Conservation (phyloP, 2,888 invertebrate genomes). For the Pollenia griseotomentosa region DNA sequence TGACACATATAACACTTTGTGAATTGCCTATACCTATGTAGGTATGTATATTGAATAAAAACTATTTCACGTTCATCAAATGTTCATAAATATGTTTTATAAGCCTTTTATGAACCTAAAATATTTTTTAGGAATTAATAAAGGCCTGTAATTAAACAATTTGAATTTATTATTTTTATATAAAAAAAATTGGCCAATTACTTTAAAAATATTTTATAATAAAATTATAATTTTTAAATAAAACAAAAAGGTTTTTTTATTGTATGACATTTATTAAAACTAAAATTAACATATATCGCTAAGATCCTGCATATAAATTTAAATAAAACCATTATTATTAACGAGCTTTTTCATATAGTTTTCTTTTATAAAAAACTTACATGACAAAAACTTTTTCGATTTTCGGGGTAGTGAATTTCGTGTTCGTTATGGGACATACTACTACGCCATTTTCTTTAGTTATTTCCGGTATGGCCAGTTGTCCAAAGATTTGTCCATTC, state of each 20-base stretch:
- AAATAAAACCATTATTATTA: background rate
- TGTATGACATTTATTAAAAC: slow-evolving; percentile 31
- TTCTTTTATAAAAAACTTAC: slow-evolving; percentile 85
- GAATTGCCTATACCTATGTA: too few relatives aligned
- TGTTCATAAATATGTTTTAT: too few relatives aligned
- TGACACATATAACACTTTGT: too few relatives aligned
- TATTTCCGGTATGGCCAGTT: slow-evolving; percentile 95
- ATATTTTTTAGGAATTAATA: too few relatives aligned
- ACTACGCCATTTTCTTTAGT: slow-evolving; percentile 97
- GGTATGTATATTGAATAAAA: too few relatives aligned
- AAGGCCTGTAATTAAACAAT: too few relatives aligned
- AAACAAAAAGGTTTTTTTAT: background rate
- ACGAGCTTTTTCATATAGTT: background rate
- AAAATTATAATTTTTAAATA: background rate
- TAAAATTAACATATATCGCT: slow-evolving; percentile 17
- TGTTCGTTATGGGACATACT: slow-evolving; percentile 97
- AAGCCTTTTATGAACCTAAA: too few relatives aligned
- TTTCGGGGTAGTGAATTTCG: slow-evolving; percentile 94
- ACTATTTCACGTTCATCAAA: too few relatives aligned
- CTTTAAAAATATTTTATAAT: too few relatives aligned
- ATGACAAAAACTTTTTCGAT: slow-evolving; percentile 99
- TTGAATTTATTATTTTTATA: too few relatives aligned
- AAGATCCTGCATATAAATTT: background rate
- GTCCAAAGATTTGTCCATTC: slow-evolving; percentile 98
- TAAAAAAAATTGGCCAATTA: too few relatives aligned